Evolutionary conservation across 2,797 vertebrate species (phyloP).

Genomic region (Scolopax bukidnonensis): DNA sequence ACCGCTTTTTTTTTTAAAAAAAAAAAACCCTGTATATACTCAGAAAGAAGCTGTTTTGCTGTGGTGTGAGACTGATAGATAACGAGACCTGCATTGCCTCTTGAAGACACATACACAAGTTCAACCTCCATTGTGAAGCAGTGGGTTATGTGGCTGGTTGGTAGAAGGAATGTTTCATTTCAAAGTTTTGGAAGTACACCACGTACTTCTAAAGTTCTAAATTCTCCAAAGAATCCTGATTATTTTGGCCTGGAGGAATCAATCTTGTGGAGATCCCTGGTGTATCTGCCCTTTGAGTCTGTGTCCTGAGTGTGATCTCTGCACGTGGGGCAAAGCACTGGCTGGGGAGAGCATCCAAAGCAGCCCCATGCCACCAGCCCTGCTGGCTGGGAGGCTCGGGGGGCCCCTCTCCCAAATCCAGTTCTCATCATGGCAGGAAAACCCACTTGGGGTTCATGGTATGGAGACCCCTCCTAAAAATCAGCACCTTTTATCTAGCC

Average conservation of each 20-base stretch:
- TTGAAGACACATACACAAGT: rapidly evolving
- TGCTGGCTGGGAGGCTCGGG: rapidly evolving
- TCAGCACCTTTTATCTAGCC: background rate
- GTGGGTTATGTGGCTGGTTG: background rate
- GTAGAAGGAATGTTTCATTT: conserved; percentile 32
- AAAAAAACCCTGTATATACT: background rate
- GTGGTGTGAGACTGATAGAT: background rate
- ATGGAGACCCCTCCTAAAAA: background rate
- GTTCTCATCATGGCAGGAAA: background rate
- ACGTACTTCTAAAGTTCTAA: background rate
- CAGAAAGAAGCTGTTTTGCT: background rate
- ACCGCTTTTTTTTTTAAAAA: background rate
- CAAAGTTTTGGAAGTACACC: background rate
- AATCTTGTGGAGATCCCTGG: background rate
- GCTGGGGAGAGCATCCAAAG: background rate
- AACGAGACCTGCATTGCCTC: background rate
- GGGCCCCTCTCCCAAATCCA: background rate
- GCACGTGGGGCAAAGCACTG: rapidly evolving
- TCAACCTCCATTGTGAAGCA: background rate
- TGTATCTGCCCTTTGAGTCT: background rate
- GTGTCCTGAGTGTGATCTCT: background rate
- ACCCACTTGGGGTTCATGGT: rapidly evolving
- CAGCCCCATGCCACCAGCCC: background rate
- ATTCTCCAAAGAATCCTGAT: background rate
- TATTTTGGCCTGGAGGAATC: background rate